phyloP scores from a whole-genome alignment of 2,797 vertebrate genomes.

The Acomys russatus region DNA sequence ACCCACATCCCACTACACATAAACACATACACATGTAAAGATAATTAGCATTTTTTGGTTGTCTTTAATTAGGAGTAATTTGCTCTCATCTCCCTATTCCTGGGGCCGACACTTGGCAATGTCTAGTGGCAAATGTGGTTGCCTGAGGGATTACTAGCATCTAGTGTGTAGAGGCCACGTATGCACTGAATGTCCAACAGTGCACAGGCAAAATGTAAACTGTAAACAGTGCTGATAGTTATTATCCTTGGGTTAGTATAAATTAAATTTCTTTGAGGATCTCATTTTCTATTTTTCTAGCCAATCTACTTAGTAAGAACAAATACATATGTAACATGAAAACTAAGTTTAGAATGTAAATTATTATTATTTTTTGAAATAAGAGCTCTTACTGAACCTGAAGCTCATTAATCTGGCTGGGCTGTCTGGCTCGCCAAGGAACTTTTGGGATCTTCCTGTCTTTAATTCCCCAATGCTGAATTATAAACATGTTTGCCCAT shows the following conservation, averaged over 20 bases:
- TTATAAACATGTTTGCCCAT: background rate
- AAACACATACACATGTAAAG: background rate
- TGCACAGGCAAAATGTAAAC: background rate
- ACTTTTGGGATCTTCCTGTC: background rate
- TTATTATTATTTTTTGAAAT: background rate
- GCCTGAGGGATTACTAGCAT: background rate
- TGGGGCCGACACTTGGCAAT: background rate
- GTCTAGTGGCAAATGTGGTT: background rate
- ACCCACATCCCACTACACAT: no score
- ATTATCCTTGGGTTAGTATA: background rate
- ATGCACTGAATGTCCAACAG: no score
- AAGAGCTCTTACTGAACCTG: background rate
- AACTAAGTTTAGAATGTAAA: background rate
- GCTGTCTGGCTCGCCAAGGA: background rate
- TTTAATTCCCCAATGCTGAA: background rate
- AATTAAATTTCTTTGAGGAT: background rate
- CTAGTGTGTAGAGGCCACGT: background rate
- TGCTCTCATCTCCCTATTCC: background rate
- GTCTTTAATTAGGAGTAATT: background rate
- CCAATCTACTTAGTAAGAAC: background rate
- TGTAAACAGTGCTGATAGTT: background rate
- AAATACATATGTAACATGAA: background rate
- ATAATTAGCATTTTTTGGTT: background rate
- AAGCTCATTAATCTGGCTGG: background rate
- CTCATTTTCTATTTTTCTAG: background rate